phyloP scores from a whole-genome alignment of 2,888 invertebrate species.

The Cheiracanthium punctorium region DNA sequence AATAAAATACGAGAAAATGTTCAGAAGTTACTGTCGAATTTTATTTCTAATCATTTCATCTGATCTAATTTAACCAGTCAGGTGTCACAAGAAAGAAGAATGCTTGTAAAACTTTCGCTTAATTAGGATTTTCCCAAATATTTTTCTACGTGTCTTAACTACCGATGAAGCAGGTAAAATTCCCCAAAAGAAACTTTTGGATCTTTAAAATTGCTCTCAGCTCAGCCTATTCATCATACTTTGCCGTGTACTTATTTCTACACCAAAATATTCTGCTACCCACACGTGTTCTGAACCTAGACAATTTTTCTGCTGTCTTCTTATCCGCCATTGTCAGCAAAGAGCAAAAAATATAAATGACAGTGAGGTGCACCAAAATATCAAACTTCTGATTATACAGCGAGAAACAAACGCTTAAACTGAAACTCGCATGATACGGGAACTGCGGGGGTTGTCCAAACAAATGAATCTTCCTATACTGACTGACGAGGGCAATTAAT shows the following conservation, averaged over 20 bases:
- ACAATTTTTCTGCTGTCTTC: constrained; percentile 1
- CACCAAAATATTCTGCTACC: neutral
- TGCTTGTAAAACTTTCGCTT: no score
- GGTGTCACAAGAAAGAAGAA: no score
- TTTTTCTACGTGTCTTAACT: no score
- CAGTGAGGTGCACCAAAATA: neutral
- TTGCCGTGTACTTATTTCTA: neutral
- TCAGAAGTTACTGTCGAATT: no score
- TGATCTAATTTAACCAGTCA: no score
- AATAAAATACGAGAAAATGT: no score
- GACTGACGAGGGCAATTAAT: constrained; percentile 64
- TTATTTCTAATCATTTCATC: no score
- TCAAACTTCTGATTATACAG: neutral
- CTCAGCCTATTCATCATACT: neutral
- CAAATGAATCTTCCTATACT: constrained; percentile 45
- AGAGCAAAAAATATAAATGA: neutral
- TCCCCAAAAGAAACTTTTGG: no score
- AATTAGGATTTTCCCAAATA: no score
- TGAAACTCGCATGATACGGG: neutral
- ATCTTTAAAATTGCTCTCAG: no score
- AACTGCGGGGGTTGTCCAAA: constrained; percentile 50
- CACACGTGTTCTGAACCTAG: neutral
- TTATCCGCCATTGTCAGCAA: neutral
- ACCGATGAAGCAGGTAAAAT: no score
- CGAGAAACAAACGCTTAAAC: neutral